Conservation (phyloP, 2,888 invertebrate genomes). For the Aspidapion aeneum region DNA sequence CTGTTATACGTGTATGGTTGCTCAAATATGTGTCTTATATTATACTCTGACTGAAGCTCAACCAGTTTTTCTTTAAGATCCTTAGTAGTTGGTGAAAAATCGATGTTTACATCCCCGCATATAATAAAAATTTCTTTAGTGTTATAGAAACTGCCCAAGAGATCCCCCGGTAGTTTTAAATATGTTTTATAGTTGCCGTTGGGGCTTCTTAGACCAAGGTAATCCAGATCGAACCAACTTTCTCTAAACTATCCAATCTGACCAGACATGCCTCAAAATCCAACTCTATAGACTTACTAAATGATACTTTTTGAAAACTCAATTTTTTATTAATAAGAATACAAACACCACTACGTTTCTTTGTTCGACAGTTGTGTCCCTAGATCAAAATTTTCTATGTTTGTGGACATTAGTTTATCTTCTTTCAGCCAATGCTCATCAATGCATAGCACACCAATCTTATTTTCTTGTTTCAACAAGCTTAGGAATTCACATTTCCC, state of each 20-base stretch:
- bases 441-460: not conserved
- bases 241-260: not conserved
- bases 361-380: not conserved
- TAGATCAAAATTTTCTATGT: not conserved
- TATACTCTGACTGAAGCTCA: not conserved
- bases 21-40: not conserved
- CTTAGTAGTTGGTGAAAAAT: not conserved
- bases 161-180: not conserved
- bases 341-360: not conserved
- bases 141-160: not conserved
- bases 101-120: not conserved
- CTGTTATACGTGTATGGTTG: not conserved
- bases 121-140: not conserved
- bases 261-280: not conserved
- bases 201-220: not conserved
- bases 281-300: not conserved
- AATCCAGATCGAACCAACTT: not conserved
- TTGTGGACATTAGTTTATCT: not conserved
- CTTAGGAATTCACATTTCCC: not conserved
- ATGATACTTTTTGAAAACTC: not conserved
- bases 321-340: not conserved
- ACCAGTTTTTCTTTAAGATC: not conserved
- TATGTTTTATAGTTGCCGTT: not conserved
- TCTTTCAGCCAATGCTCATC: not conserved
- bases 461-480: not conserved